These are phyloP conservation scores for Athalia circularis DNA, from an alignment of 2,888 invertebrate species.

Conservation along the genomic window DNA sequence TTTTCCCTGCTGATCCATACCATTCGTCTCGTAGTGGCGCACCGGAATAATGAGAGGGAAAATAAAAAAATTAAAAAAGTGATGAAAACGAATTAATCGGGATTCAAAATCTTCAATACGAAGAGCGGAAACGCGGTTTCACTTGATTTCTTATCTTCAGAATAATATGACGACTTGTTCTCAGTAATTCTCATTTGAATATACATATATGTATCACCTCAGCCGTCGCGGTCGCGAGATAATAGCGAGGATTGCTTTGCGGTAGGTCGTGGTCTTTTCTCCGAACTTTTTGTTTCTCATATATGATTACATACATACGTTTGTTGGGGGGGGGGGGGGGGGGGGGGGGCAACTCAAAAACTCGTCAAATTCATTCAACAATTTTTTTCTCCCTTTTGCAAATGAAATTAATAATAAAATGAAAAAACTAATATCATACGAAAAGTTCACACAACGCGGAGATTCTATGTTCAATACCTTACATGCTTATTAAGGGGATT, in stretches of 20 bases:
- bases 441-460: background rate
- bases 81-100: no score
- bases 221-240: slow-evolving; percentile 18
- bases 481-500: no score
- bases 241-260: slow-evolving; percentile 59
- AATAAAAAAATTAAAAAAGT: no score
- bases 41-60: no score
- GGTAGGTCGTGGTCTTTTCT: slow-evolving; percentile 61
- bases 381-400: background rate
- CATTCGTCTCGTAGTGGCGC: no score
- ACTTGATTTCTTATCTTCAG: no score
- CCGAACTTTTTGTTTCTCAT: background rate
- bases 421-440: background rate
- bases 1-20: no score
- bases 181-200: background rate
- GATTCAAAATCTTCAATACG: no score
- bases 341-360: no score
- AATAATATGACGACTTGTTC: background rate
- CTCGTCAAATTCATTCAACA: background rate
- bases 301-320: background rate
- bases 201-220: background rate
- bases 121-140: no score
- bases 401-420: background rate
- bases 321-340: no score
- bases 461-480: no score